phyloP scores from a whole-genome alignment of 2,797 vertebrate genomes.

The Melanotaenia parkinsoni region DNA sequence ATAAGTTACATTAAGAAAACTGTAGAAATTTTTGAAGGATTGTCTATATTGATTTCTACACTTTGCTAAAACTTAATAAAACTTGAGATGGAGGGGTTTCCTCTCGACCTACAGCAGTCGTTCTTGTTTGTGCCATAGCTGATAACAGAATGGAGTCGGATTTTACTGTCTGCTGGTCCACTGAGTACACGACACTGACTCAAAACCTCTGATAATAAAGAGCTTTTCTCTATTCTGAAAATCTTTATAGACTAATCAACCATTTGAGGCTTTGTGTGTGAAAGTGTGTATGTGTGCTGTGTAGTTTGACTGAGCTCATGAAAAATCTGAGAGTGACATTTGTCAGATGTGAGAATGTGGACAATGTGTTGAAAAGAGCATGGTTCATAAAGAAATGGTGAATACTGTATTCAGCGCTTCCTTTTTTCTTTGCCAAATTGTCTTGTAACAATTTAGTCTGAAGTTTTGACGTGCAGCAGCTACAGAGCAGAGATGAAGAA shows the following conservation, averaged over 20 bases:
- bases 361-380: background rate
- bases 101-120: background rate
- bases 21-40: background rate
- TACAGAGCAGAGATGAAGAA: background rate
- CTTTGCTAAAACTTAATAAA: background rate
- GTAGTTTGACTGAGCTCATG: background rate
- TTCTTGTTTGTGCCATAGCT: background rate
- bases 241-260: background rate
- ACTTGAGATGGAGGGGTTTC: background rate
- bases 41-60: background rate
- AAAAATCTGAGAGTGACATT: background rate
- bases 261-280: background rate
- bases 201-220: background rate
- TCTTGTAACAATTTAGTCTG: background rate
- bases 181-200: background rate
- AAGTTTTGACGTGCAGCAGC: background rate
- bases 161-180: background rate
- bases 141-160: background rate
- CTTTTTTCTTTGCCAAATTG: background rate
- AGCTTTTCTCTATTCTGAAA: constrained; percentile 6
- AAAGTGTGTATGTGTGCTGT: background rate
- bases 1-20: background rate
- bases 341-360: background rate
- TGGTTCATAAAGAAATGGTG: background rate
- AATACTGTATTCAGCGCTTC: background rate